These are phyloP conservation scores for Drosophila percnosoma DNA, from an alignment of 2,888 invertebrate genomes.

Conservation along the genomic window DNA sequence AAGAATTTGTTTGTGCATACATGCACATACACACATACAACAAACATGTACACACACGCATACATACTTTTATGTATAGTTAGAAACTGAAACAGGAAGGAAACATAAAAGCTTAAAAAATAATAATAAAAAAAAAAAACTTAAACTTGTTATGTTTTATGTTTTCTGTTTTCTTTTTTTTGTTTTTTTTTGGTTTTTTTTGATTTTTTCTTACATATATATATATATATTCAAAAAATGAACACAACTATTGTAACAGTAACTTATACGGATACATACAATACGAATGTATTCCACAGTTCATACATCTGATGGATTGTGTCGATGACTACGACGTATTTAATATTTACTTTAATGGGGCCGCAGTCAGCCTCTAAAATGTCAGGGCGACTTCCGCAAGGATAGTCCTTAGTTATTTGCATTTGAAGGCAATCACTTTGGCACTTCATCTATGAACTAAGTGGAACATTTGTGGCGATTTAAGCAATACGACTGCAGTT, in stretches of 20 bases:
- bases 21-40: background rate
- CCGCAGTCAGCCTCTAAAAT: background rate
- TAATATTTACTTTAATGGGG: background rate
- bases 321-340: background rate
- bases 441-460: background rate
- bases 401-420: background rate
- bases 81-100: conserved; percentile 24
- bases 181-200: too few species aligned
- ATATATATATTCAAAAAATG: conserved; percentile 20
- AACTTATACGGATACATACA: background rate
- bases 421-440: background rate
- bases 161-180: conserved; percentile 14
- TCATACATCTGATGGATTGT: background rate
- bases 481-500: background rate
- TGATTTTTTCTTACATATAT: conserved; percentile 2
- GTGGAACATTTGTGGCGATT: background rate
- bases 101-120: conserved; percentile 44
- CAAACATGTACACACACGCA: conserved; percentile 11
- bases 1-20: conserved; percentile 12
- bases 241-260: conserved; percentile 25
- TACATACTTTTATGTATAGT: conserved; percentile 33
- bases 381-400: background rate
- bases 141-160: conserved; percentile 51
- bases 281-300: background rate
- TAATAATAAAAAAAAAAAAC: conserved; percentile 11